Evolutionary conservation across 2,888 invertebrate genomes (phyloP), one percentile per base, ranked within the genome.

Genomic region (Helicoverpa assulta): DNA sequence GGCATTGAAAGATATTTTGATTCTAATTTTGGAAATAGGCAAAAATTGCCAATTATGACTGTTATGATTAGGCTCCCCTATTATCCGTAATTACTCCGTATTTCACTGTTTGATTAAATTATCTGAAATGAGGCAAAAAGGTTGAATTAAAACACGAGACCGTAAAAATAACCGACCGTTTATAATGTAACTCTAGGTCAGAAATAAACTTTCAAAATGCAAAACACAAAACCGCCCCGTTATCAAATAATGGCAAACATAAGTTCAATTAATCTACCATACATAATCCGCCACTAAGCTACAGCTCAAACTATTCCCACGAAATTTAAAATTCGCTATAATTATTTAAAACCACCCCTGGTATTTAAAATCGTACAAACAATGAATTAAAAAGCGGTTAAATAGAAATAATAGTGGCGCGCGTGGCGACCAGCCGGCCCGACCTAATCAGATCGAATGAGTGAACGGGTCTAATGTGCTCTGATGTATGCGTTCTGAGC

Each of bases 341-440:
- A 82, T 78, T 70, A 72, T 82, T 76, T 68, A 66, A 75, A 80
- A 80, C 61, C 79, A 81, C 80, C 84, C 70, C 71, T 52, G 57
- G 69, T 54, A 85, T 88, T 90, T 85, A 86, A 89, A 90, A 87
- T 86, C 85, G 85, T 62, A 81, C 87, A 89, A 89, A 91, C 91
- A 91, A 91, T 88, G 76, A 82, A 85, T 84, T 83, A 77, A 80
- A 86, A 85, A 78, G 81, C 80, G 85, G 86, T 88, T 89, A 87
- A 86, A 86, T 81, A 85, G 69, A 83, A 84, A 81, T 83, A 81
- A 82, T 81, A 82, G 70, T 71, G 40, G 69, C 63, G 58, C 83
- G 74, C 74, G 81, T 77, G 79, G 70, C 77, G 70, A 56, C 73
- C 77, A 63, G 43, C 7, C 52, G 14, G 40, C 21, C 26, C 47